These are phyloP conservation scores for Parnassius smintheus DNA, from an alignment of 2,888 invertebrate genomes.

Conservation along the genomic window DNA sequence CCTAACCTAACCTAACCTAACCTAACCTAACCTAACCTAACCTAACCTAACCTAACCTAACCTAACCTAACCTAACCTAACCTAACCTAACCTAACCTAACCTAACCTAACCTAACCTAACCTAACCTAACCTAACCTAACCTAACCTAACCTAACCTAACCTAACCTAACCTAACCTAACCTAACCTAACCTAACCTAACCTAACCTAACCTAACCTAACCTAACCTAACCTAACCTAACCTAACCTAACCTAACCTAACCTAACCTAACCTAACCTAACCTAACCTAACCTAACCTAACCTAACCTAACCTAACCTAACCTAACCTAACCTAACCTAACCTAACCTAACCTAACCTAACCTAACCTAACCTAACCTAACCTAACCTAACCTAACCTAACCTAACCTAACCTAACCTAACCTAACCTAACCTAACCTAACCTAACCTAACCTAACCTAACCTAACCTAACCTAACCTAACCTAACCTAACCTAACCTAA, in stretches of 20 bases:
- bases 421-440: constrained; percentile 1
- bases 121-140: constrained; percentile 7
- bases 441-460: constrained; percentile 1
- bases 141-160: too few species aligned
- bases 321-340: constrained; percentile 20
- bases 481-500: constrained; percentile 1
- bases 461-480: constrained; percentile 1
- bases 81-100: too few species aligned
- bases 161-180: too few species aligned
- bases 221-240: too few species aligned
- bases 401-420: constrained; percentile 1
- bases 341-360: constrained; percentile 1
- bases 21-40: too few species aligned
- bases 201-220: too few species aligned
- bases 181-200: too few species aligned
- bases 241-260: too few species aligned
- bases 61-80: too few species aligned
- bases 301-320: constrained; percentile 16
- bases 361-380: constrained; percentile 1
- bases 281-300: constrained; percentile 19
- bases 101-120: constrained; percentile 5
- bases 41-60: too few species aligned
- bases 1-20: too few species aligned
- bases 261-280: constrained; percentile 4
- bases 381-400: constrained; percentile 1